phyloP scores from a whole-genome alignment of 2,113 vertebrate genomes.

The Elachura formosa region DNA sequence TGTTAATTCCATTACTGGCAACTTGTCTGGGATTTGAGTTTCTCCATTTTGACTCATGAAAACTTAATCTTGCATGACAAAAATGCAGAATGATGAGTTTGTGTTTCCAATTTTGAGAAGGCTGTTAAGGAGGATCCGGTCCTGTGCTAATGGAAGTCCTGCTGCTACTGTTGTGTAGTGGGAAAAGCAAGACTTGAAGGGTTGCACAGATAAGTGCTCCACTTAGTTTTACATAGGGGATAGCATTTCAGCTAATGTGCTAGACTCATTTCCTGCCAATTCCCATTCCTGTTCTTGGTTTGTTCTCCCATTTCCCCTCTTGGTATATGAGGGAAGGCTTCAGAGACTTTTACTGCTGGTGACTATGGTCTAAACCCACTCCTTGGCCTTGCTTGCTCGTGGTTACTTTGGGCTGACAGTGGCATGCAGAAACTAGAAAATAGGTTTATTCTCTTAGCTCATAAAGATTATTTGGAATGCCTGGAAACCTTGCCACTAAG shows the following conservation, averaged over 20 bases:
- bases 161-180: not conserved
- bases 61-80: constrained; percentile 3
- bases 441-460: not conserved
- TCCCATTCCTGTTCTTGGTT: not conserved
- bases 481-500: not conserved
- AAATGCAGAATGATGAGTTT: not conserved
- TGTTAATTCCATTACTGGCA: not conserved
- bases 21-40: not conserved
- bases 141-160: constrained; percentile 30
- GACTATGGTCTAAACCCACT: not conserved
- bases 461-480: not conserved
- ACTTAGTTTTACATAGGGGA: not conserved
- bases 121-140: not conserved
- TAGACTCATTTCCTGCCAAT: not conserved
- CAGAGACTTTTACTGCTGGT: not conserved
- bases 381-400: not conserved
- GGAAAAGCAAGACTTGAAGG: not conserved
- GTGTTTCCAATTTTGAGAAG: not conserved
- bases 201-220: not conserved
- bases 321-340: not conserved
- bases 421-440: not conserved
- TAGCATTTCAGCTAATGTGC: not conserved
- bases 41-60: not conserved
- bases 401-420: not conserved
- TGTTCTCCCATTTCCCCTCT: not conserved